These are phyloP conservation scores for Neofelis nebulosa DNA, from an alignment of 2,113 vertebrate species.

Conservation along the genomic window DNA sequence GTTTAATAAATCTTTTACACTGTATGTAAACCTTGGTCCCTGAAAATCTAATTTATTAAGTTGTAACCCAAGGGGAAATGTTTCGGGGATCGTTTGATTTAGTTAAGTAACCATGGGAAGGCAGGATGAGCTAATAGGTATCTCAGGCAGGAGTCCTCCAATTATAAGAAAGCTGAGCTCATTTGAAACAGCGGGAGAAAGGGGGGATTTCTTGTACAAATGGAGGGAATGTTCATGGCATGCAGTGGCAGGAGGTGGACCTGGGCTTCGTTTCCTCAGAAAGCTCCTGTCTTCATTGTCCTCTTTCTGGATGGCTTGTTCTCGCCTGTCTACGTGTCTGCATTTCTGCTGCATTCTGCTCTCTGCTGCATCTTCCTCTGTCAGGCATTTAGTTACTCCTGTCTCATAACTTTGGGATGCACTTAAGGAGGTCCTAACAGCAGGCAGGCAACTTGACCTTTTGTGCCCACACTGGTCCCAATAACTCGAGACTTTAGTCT, in stretches of 20 bases:
- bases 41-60: slow-evolving; percentile 3
- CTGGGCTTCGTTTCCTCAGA: not conserved
- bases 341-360: not conserved
- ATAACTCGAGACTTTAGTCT: not conserved
- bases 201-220: not conserved
- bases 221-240: not conserved
- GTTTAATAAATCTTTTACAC: not conserved
- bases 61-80: not conserved
- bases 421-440: not conserved
- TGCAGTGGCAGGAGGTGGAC: not conserved
- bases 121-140: not conserved
- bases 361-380: not conserved
- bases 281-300: not conserved
- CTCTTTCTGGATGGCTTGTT: not conserved
- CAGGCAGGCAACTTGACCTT: not conserved
- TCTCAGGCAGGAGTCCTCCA: not conserved
- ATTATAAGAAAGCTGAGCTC: not conserved
- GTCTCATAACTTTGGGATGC: not conserved
- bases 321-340: not conserved
- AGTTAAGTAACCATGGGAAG: not conserved
- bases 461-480: not conserved
- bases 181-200: not conserved
- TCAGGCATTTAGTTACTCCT: not conserved
- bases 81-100: not conserved
- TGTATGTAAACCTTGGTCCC: not conserved